phyloP scores from a whole-genome alignment of 2,888 invertebrate species.

The Hypolimnas misippus region DNA sequence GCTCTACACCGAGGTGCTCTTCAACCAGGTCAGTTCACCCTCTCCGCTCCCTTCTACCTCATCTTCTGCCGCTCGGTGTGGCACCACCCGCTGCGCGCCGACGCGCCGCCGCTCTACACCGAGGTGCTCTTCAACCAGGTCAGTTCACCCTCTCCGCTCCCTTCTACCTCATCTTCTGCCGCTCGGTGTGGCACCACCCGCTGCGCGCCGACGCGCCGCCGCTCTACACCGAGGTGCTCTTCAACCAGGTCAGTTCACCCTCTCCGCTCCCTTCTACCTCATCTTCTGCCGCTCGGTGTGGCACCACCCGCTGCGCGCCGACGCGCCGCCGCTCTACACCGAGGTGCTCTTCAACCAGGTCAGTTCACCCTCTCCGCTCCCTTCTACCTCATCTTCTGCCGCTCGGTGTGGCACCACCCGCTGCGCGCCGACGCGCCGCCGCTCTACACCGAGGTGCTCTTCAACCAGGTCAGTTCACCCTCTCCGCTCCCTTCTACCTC shows the following conservation, averaged over 20 bases:
- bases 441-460: no score
- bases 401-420: no score
- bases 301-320: conserved; percentile 93
- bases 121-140: no score
- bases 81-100: no score
- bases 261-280: conserved; percentile 96
- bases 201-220: conserved; percentile 94
- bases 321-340: conserved; percentile 96
- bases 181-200: no score
- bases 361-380: background rate
- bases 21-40: conserved; percentile 67
- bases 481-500: no score
- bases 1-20: conserved; percentile 93
- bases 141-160: no score
- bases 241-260: conserved; percentile 86
- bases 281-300: conserved; percentile 98
- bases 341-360: conserved; percentile 86
- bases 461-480: no score
- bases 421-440: no score
- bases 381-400: background rate
- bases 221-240: conserved; percentile 93
- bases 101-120: no score
- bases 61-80: no score
- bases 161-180: no score
- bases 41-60: background rate